Evolutionary conservation across 2,797 vertebrate genomes (phyloP).

Genomic region (Acanthopagrus latus): DNA sequence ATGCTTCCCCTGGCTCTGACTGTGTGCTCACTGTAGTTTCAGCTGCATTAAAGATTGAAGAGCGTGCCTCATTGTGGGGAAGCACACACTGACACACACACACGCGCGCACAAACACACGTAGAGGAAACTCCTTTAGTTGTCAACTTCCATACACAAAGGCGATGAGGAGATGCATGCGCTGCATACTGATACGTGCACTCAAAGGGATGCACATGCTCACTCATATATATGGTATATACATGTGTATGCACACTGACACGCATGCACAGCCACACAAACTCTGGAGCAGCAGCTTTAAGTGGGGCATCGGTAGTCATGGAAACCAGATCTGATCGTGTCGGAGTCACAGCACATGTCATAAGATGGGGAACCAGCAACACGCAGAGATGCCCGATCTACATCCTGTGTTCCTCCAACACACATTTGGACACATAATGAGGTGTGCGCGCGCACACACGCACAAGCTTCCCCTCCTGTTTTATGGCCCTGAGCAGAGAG

Average conservation of each 20-base stretch:
- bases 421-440: slow-evolving; percentile 22
- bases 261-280: slow-evolving; percentile 45
- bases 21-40: slow-evolving; percentile 75
- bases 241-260: slow-evolving; percentile 26
- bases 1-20: slow-evolving; percentile 56
- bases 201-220: slow-evolving; percentile 26
- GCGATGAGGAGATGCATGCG: background rate
- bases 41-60: slow-evolving; percentile 80
- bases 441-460: slow-evolving; percentile 1
- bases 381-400: slow-evolving; percentile 40
- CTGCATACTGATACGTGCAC: slow-evolving; percentile 20
- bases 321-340: slow-evolving; percentile 80
- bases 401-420: slow-evolving; percentile 15
- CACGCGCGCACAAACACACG: slow-evolving; percentile 33
- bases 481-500: slow-evolving; percentile 42
- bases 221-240: slow-evolving; percentile 24
- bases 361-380: slow-evolving; percentile 69
- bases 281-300: slow-evolving; percentile 75
- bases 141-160: slow-evolving; percentile 44
- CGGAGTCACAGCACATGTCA: slow-evolving; percentile 79
- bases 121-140: slow-evolving; percentile 47
- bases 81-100: slow-evolving; percentile 29
- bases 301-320: slow-evolving; percentile 83
- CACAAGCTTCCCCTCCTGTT: slow-evolving; percentile 29
- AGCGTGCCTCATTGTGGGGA: slow-evolving; percentile 67